Evolutionary conservation across 2,113 vertebrate genomes (phyloP).

Genomic region (Tragelaphus scriptus): DNA sequence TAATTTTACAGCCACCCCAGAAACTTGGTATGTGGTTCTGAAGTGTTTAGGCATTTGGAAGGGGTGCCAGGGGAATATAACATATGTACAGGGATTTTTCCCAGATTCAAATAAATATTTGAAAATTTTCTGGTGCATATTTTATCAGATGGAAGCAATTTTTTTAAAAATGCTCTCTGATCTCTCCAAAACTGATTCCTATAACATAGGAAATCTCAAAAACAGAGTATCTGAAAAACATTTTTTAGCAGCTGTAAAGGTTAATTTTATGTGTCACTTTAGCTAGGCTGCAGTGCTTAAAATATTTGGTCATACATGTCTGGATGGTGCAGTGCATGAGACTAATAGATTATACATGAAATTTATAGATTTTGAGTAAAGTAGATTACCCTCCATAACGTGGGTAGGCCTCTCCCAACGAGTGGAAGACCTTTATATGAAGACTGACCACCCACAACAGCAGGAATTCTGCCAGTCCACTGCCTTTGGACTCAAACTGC

Average conservation of each 20-base stretch:
- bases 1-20: neutral
- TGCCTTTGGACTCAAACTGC: neutral
- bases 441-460: neutral
- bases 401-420: neutral
- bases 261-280: neutral
- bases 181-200: neutral
- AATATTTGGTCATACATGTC: neutral
- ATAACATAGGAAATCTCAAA: neutral
- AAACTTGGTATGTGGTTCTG: neutral
- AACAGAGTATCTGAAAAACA: neutral
- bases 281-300: neutral
- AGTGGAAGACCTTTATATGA: neutral
- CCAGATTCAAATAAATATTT: conserved; percentile 7
- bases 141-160: neutral
- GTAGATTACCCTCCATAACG: neutral
- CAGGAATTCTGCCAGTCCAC: neutral
- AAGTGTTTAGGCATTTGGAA: neutral
- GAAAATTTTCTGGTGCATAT: neutral
- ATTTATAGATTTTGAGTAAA: neutral
- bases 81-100: neutral
- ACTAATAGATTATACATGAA: neutral
- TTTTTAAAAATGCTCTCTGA: neutral
- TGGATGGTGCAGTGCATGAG: neutral
- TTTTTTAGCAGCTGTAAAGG: neutral
- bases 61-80: neutral